Base-by-base conservation (phyloP, 2,113 vertebrate genomes). In the Colaptes auratus region DNA sequence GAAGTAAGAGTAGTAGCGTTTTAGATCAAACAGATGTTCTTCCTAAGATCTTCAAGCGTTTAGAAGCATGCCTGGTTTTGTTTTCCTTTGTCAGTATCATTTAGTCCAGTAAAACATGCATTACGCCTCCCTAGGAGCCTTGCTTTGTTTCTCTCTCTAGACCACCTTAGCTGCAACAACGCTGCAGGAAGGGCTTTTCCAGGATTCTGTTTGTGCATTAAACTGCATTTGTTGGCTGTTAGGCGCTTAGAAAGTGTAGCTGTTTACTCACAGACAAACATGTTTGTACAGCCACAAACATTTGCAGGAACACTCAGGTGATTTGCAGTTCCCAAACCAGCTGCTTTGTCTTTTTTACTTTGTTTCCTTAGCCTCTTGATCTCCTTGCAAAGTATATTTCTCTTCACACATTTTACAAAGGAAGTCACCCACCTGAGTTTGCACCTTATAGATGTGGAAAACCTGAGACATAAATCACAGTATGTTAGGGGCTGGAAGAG, bases 1-100 rank as follows among this genome's bases (percentile, higher is more conserved):
- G 46, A 36, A n/a, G n/a, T n/a, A n/a, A 63, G 24, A 89, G 30
- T 44, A 71, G 21, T 13, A 63, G 74, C 52, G 23, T 60, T 93
- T 95, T 71, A 61, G 72, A 67, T 86, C 48, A 94, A 86, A 88
- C 72, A 91, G 75, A 83, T 81, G 80, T 90, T 83, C 23, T 7
- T 80, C 11, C 53, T 71, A 66, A 86, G 25, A 3, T 88, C 42
- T 91, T 70, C 42, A 64, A 91, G 65, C 56, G 83, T 90, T 28
- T 73, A 86, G 90, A 86, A 81, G 36, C n/a, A 21, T 48, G 31
- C 33, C 87, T 89, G 60, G 2, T 86, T 85, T 80, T 92, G 53
- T 64, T 89, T 77, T 86, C 64, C 48, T 89, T 87, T 88, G 24
- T 30, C 35, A 46, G n/a, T 58, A 55, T 79, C 6, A 35, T 88